Conservation (phyloP, 2,113 vertebrate genomes). For the Cyanistes caeruleus region DNA sequence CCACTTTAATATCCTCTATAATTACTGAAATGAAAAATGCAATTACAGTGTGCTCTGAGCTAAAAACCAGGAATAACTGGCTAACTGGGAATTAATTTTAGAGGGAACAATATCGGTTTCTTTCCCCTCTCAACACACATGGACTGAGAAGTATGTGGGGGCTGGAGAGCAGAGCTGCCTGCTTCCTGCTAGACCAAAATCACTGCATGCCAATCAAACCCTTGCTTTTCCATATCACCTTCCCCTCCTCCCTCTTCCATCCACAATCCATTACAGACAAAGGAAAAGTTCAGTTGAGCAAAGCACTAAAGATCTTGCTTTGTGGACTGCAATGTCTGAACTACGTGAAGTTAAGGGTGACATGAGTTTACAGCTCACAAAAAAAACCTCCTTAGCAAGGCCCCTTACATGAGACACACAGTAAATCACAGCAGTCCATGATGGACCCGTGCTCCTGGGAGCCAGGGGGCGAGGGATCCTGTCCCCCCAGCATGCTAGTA, state of each 20-base stretch:
- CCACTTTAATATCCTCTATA: slow-evolving; percentile 64
- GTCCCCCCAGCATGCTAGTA: fast-evolving
- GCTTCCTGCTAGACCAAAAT: slow-evolving; percentile 34
- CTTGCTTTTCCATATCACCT: background rate
- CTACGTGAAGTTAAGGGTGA: background rate
- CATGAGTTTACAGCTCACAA: background rate
- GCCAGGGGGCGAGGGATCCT: fast-evolving
- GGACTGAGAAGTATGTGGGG: slow-evolving; percentile 22
- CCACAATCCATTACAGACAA: background rate
- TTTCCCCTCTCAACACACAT: slow-evolving; percentile 12
- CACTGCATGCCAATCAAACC: slow-evolving; percentile 14
- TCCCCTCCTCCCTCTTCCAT: background rate
- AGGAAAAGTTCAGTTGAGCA: background rate
- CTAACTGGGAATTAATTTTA: slow-evolving; percentile 71
- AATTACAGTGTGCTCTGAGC: slow-evolving; percentile 53
- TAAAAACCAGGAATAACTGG: slow-evolving; percentile 64
- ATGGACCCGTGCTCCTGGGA: background rate
- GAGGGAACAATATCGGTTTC: slow-evolving; percentile 34
- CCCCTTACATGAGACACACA: fast-evolving
- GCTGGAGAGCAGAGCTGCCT: background rate
- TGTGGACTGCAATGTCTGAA: background rate
- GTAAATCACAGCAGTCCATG: background rate
- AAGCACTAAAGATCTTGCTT: background rate
- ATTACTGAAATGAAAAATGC: slow-evolving; percentile 67
- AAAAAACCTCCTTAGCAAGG: fast-evolving